Conservation (phyloP, 2,888 invertebrate genomes). For the Andricus curvator region DNA sequence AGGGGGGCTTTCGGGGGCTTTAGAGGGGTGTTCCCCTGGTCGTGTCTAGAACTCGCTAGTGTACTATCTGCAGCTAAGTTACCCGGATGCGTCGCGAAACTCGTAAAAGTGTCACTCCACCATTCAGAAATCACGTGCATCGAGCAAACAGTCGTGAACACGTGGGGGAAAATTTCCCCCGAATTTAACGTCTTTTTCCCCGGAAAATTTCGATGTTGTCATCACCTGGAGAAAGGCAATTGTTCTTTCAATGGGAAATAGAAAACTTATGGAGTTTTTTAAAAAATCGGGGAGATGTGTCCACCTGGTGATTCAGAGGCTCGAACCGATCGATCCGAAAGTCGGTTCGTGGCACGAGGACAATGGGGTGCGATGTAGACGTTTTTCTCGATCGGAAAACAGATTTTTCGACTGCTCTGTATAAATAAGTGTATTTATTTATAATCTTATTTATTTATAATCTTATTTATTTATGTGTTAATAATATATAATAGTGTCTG, state of each 20-base stretch:
- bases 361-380: conserved; percentile 62
- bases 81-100: conserved; percentile 58
- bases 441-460: conserved; percentile 12
- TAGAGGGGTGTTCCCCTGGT: conserved; percentile 72
- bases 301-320: conserved; percentile 6
- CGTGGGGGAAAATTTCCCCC: not conserved
- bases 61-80: conserved; percentile 64
- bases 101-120: conserved; percentile 12
- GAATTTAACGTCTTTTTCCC: not conserved
- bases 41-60: conserved; percentile 67
- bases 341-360: not conserved
- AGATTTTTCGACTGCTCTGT: not conserved
- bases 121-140: conserved; percentile 27
- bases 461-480: not conserved
- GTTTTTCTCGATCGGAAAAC: conserved; percentile 37
- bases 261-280: not conserved
- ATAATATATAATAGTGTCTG: not conserved
- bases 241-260: not conserved
- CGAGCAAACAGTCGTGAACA: not conserved
- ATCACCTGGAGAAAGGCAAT: not conserved
- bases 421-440: not conserved
- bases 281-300: not conserved
- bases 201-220: not conserved
- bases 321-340: conserved; percentile 25
- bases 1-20: conserved; percentile 56